Conservation (phyloP, 2,797 vertebrate species). For the Alectoris magna region DNA sequence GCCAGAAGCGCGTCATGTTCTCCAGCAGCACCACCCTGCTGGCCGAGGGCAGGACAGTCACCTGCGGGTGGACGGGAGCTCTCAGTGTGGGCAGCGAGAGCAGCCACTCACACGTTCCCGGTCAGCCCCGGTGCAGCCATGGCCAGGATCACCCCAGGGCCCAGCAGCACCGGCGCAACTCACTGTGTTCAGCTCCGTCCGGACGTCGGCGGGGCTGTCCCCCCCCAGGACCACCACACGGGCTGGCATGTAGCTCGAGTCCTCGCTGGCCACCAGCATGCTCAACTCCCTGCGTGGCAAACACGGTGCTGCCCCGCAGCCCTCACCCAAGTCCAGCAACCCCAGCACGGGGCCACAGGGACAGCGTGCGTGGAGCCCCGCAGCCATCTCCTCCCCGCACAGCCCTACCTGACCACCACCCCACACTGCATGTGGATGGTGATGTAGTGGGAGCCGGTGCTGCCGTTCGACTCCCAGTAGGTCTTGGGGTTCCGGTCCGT, state of each 20-base stretch:
- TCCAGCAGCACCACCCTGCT: constrained; percentile 89
- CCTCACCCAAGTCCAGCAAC: accelerated
- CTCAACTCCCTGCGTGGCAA: constrained; percentile 84
- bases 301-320: background rate
- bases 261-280: constrained; percentile 90
- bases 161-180: background rate
- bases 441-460: constrained; percentile 89
- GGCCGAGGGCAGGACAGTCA: constrained; percentile 88
- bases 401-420: constrained; percentile 70
- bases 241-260: constrained; percentile 97
- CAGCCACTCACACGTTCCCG: accelerated
- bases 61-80: constrained; percentile 73
- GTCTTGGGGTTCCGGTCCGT: constrained; percentile 92
- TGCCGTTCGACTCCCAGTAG: constrained; percentile 94
- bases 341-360: accelerated
- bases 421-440: constrained; percentile 77
- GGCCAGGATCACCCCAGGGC: background rate
- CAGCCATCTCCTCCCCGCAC: background rate
- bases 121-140: accelerated
- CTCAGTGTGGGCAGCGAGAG: background rate
- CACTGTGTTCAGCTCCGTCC: constrained; percentile 91
- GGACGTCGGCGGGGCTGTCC: constrained; percentile 84
- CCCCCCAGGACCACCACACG: constrained; percentile 90
- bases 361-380: accelerated
- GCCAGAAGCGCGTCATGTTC: constrained; percentile 93